Evolutionary conservation across 2,797 vertebrate genomes (phyloP).

Genomic region (Eremophila alpestris): DNA sequence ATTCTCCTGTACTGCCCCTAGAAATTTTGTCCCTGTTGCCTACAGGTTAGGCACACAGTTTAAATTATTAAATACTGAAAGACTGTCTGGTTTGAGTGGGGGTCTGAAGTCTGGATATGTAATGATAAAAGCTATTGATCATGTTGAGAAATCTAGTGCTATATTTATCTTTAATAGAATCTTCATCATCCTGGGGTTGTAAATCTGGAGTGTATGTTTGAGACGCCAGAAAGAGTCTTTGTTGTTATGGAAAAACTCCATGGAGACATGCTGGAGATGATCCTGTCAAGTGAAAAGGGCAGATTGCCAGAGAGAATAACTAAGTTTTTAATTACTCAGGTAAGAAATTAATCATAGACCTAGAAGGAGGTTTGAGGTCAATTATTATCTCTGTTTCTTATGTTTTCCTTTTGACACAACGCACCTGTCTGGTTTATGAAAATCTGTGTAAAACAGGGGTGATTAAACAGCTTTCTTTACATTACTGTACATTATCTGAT

Average conservation of each 20-base stretch:
- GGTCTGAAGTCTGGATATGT: slow-evolving; percentile 14
- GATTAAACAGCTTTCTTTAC: background rate
- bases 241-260: slow-evolving; percentile 99
- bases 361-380: slow-evolving; percentile 43
- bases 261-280: slow-evolving; percentile 98
- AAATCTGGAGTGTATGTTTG: slow-evolving; percentile 98
- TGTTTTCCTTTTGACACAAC: slow-evolving; percentile 15
- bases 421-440: background rate
- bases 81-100: background rate
- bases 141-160: slow-evolving; percentile 38
- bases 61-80: background rate
- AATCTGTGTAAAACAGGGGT: background rate
- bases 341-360: slow-evolving; percentile 70
- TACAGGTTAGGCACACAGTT: background rate
- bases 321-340: slow-evolving; percentile 95
- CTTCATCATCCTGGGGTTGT: slow-evolving; percentile 93
- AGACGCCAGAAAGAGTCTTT: slow-evolving; percentile 93
- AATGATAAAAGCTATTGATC: slow-evolving; percentile 47
- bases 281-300: slow-evolving; percentile 96
- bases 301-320: slow-evolving; percentile 94
- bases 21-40: background rate
- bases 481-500: background rate
- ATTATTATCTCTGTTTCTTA: slow-evolving; percentile 33
- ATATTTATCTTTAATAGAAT: slow-evolving; percentile 83
- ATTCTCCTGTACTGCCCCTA: background rate